Conservation (phyloP, 2,113 vertebrate genomes). For the Psephotus haematonotus region DNA sequence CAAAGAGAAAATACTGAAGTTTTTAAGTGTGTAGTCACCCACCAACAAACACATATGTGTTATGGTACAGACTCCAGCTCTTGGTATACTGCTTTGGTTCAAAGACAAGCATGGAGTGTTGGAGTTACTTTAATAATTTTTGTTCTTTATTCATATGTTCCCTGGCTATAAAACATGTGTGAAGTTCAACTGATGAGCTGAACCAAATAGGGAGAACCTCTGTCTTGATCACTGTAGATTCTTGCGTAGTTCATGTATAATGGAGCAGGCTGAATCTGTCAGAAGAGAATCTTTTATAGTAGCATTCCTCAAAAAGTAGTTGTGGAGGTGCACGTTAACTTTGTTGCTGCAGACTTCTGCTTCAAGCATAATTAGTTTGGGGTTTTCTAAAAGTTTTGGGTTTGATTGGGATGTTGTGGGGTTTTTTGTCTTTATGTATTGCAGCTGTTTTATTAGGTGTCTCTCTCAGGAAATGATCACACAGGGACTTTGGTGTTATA, state of each 20-base stretch:
- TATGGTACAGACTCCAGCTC: neutral
- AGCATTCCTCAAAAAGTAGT: neutral
- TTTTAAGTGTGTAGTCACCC: neutral
- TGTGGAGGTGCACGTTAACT: neutral
- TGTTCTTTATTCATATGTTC: neutral
- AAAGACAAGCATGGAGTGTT: neutral
- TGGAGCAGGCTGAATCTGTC: neutral
- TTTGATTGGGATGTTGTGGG: neutral
- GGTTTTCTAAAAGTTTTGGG: accelerated
- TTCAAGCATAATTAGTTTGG: neutral
- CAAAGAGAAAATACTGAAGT: neutral
- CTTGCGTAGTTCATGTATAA: neutral
- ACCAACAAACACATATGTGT: neutral
- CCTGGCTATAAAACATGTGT: neutral
- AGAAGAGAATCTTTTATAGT: neutral
- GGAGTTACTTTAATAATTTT: neutral
- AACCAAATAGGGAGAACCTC: neutral
- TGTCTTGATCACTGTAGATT: neutral
- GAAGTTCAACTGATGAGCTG: neutral
- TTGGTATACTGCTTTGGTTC: neutral
- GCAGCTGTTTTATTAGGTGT: neutral
- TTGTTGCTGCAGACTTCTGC: neutral
- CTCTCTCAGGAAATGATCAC: neutral
- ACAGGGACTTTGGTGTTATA: neutral
- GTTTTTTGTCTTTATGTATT: neutral